phyloP scores from a whole-genome alignment of 2,888 invertebrate genomes.

The Maniola hyperantus region DNA sequence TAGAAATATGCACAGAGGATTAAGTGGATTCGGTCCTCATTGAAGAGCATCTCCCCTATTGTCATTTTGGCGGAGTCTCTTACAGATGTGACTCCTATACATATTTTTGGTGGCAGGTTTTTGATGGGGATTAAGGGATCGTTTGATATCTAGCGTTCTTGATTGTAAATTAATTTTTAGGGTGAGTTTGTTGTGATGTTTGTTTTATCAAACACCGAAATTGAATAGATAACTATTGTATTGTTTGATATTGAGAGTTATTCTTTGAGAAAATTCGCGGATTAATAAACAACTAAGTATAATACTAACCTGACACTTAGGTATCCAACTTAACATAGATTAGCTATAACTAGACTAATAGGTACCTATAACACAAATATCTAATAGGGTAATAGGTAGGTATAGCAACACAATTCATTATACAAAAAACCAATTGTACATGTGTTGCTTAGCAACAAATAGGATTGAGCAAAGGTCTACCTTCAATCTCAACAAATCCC shows the following conservation, averaged over 20 bases:
- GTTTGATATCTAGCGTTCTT: constrained; percentile 31
- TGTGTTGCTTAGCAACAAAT: constrained; percentile 1
- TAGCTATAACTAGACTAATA: no score
- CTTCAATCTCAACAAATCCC: constrained; percentile 9
- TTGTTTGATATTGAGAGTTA: neutral
- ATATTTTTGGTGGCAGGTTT: constrained; percentile 47
- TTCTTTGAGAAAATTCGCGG: neutral
- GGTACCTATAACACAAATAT: no score
- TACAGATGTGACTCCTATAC: constrained; percentile 49
- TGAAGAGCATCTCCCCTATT: constrained; percentile 52
- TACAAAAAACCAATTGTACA: neutral
- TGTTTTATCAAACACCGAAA: constrained; percentile 21
- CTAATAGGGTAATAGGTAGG: no score
- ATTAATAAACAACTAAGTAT: no score
- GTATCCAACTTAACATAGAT: no score
- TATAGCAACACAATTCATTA: neutral
- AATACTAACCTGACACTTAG: no score
- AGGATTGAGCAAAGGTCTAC: neutral
- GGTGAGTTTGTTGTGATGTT: constrained; percentile 33
- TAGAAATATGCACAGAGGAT: constrained; percentile 64
- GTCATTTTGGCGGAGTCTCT: constrained; percentile 53
- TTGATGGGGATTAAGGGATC: constrained; percentile 51
- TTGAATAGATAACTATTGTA: constrained; percentile 3
- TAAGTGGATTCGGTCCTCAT: constrained; percentile 58
- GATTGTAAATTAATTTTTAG: constrained; percentile 38